Evolutionary conservation across 2,113 vertebrate species (phyloP).

Genomic region (Onychorhynchus coronatus): DNA sequence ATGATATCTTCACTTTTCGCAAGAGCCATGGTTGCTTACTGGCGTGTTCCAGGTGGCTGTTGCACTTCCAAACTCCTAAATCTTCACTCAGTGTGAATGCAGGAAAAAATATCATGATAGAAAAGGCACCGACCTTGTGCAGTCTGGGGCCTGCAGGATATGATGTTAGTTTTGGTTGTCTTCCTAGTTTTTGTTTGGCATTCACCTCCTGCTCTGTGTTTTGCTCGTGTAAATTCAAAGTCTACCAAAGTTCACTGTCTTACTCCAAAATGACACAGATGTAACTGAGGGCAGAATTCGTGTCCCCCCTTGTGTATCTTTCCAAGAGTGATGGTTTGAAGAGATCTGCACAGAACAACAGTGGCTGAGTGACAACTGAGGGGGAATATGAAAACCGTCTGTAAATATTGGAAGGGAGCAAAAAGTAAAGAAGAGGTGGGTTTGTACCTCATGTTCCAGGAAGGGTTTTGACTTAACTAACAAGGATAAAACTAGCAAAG

Average conservation of each 20-base stretch:
- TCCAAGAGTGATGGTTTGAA: background rate
- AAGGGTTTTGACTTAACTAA: background rate
- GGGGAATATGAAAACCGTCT: background rate
- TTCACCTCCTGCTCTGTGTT: background rate
- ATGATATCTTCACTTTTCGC: background rate
- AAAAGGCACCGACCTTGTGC: background rate
- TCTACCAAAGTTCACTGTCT: background rate
- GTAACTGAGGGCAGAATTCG: background rate
- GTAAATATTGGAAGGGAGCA: background rate
- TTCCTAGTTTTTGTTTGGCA: background rate
- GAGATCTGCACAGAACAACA: background rate
- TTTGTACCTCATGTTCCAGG: background rate
- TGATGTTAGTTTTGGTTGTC: background rate
- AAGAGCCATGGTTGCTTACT: background rate
- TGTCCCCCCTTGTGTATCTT: background rate
- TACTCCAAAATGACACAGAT: background rate
- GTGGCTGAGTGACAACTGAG: background rate
- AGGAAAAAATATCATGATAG: background rate
- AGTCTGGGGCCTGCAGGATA: fast-evolving
- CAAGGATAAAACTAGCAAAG: background rate
- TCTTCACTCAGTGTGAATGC: background rate
- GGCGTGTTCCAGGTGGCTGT: background rate
- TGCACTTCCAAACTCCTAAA: background rate
- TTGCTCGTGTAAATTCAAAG: background rate
- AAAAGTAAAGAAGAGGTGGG: background rate